Base-by-base conservation (phyloP, 1,140 invertebrate species). In the Apis laboriosa region DNA sequence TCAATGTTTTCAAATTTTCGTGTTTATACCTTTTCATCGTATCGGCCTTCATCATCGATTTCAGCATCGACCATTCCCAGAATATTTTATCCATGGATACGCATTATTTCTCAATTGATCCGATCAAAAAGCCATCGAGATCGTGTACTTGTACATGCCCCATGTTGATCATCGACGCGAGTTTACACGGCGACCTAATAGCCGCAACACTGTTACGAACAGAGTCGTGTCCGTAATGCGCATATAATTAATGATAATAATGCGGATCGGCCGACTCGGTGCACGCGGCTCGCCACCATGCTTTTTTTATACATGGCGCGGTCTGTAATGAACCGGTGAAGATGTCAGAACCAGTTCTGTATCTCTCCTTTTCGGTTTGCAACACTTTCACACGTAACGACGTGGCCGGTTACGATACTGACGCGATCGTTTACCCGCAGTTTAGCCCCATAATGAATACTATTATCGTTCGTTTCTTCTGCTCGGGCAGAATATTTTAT, bases 161-260 rank as follows among this genome's bases (percentile, higher is more conserved):
- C 34, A 43, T 43, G 15, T 9, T 28, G 70, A n/a, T 75, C 72
- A n/a, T 15, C 53, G 58, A 61, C n/a, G 34, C 13, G 34, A 56
- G 70, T 24, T 84, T 84, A 28, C 60, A 51, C 74, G 63, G 56
- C 66, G 28, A 66, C 53, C 85, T 78, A 85, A 73, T 68, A 87
- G 73, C 82, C 66, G 86, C 72, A 87, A 87, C 83, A 87, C 86
- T 88, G 86, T 88, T 83, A 75, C 87, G 51, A 67, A 88, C 86
- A 87, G 34, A 43, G 61, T 87, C 63, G 83, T 76, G 87, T 34
- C 68, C 75, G 70, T 88, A 88, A 88, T 86, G 80, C 86, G 80
- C 87, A 77, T 84, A 88, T 88, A 88, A 88, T 88, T 88, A 88
- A 88, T 88, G 87, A 88, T 88, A 88, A 88, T 88, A 88, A 86